phyloP scores from a whole-genome alignment of 1,140 invertebrate species.

The Papilio polytes region DNA sequence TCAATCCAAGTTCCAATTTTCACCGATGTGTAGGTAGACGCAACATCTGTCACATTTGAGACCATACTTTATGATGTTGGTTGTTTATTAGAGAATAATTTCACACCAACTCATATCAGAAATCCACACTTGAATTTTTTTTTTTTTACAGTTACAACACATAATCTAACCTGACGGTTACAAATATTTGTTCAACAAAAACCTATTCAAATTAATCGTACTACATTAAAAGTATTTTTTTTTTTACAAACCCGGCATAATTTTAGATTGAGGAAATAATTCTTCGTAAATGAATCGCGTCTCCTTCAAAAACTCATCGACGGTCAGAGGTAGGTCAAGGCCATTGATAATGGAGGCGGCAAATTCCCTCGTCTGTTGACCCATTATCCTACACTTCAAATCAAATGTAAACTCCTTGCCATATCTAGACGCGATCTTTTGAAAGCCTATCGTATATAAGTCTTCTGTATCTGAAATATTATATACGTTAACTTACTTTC shows the following conservation, averaged over 20 bases:
- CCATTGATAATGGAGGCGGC: slow-evolving; percentile 86
- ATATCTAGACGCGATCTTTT: slow-evolving; percentile 87
- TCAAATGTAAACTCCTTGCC: slow-evolving; percentile 91
- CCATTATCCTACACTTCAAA: slow-evolving; percentile 91
- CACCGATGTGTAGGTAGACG: neutral
- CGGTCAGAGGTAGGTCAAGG: slow-evolving; percentile 88
- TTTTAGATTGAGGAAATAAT: slow-evolving; percentile 85
- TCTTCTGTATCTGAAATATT: slow-evolving; percentile 90
- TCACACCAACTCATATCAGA: no score
- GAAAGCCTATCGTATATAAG: slow-evolving; percentile 89
- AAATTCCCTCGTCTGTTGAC: slow-evolving; percentile 87
- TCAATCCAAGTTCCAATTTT: no score
- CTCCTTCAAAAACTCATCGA: slow-evolving; percentile 86
- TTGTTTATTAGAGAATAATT: no score
- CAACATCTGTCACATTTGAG: neutral
- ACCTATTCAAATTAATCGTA: neutral
- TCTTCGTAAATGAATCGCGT: slow-evolving; percentile 72
- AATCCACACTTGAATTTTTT: no score
- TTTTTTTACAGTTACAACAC: no score
- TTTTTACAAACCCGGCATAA: slow-evolving; percentile 87
- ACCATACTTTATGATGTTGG: neutral
- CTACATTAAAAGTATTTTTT: neutral
- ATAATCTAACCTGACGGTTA: neutral
- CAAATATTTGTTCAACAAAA: neutral
- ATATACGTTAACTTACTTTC: neutral